Evolutionary conservation across 2,888 invertebrate genomes (phyloP), one percentile per base, ranked within the genome.

Genomic region (Dynastes hyllus): DNA sequence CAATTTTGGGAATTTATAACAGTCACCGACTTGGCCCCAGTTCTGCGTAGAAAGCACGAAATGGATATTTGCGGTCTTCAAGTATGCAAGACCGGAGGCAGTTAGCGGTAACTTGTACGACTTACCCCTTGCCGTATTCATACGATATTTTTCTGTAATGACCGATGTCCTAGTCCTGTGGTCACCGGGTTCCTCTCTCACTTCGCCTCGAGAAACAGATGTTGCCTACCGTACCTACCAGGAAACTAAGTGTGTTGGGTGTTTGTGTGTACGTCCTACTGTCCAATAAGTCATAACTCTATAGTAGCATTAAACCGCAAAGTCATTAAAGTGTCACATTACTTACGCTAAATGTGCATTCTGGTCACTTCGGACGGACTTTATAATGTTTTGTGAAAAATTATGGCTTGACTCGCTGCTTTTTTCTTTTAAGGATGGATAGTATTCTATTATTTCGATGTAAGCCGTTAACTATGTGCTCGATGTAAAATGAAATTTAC

Each of bases 141-240:
- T 81, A 84, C 84, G 84, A 83, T 84, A 85, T 86, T 87, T 86
- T 87, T 86, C 85, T 85, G 83, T 84, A 86, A 85, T 85, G 85
- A 84, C 81, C 85, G 83, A 83, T 85, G 83, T 82, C 82, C 82
- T 37, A 79, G 76, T 77, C 22, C 77, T 79, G 83, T 79, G 81
- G 82, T 80, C 65, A 69, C 75, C 79, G 79, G 80, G 81, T 79
- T 78, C 76, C 76, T 69, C 67, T 79, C 76, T 61, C 53, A 79
- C 77, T 77, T 51, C 53, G 37, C 40, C 50, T 71, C 71, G 45
- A 61, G 61, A 78, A 82, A 81, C 82, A 82, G 82, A 82, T 82
- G 82, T 82, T 81, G 76, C 53, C n/a, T 45, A 8, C 55, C 40
- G 40, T 40, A 65, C 65, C 51, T 63, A 53, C 32, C n/a, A 51